Evolutionary conservation across 2,888 invertebrate genomes (phyloP).

Genomic region (Heteromurus nitidus): DNA sequence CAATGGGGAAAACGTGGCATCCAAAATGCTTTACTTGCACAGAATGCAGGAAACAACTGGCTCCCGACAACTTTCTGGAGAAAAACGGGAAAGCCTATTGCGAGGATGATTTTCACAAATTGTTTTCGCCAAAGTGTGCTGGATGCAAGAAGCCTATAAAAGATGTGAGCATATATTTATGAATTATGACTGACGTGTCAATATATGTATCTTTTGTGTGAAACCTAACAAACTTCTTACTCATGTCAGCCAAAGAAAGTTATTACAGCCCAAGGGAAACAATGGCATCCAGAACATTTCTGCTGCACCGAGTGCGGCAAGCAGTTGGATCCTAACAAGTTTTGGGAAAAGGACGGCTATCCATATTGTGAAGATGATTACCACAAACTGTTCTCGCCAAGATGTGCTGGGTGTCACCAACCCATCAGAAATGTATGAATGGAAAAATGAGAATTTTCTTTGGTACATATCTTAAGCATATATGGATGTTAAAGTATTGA

Average conservation of each 20-base stretch:
- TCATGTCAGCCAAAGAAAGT: constrained; percentile 42
- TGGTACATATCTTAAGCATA: background rate
- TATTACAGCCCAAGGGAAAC: constrained; percentile 58
- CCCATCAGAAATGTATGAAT: constrained; percentile 68
- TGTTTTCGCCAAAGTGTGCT: constrained; percentile 69
- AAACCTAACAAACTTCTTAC: background rate
- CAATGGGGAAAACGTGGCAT: constrained; percentile 67
- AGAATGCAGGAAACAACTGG: constrained; percentile 68
- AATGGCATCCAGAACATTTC: constrained; percentile 63
- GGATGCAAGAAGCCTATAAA: constrained; percentile 69
- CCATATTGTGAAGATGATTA: constrained; percentile 69
- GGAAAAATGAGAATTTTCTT: background rate
- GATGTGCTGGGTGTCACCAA: constrained; percentile 68
- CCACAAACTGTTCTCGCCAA: constrained; percentile 66
- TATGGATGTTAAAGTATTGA: background rate
- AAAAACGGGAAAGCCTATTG: constrained; percentile 72
- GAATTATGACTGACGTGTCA: too few relatives aligned
- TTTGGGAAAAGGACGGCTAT: constrained; percentile 64
- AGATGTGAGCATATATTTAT: constrained; percentile 44
- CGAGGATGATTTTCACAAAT: constrained; percentile 69
- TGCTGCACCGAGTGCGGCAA: constrained; percentile 63
- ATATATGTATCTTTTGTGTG: background rate
- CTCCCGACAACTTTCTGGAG: constrained; percentile 69
- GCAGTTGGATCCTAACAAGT: constrained; percentile 62
- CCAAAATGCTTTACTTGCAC: constrained; percentile 72